phyloP scores from a whole-genome alignment of 2,888 invertebrate species.

The Pocota personata region DNA sequence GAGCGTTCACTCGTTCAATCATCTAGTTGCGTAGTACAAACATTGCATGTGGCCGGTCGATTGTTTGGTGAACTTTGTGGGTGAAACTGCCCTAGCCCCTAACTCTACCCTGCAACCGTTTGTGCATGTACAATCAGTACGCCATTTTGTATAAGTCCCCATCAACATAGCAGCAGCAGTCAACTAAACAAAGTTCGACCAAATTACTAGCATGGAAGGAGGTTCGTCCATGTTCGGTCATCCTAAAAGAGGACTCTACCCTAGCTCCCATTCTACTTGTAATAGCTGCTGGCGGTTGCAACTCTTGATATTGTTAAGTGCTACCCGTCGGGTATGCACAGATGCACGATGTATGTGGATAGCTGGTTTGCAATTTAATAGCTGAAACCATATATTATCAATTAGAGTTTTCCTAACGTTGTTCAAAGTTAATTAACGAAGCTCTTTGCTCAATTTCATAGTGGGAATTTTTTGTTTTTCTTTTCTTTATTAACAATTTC shows the following conservation, averaged over 20 bases:
- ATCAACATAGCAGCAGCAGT: constrained; percentile 11
- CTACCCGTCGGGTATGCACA: constrained; percentile 7
- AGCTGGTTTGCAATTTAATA: constrained; percentile 33
- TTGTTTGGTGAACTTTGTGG: constrained; percentile 53
- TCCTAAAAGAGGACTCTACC: constrained; percentile 14
- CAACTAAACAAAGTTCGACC: constrained; percentile 45
- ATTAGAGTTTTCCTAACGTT: constrained; percentile 57
- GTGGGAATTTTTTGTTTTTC: neutral
- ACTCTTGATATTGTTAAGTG: constrained; percentile 35
- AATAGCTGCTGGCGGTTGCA: constrained; percentile 28
- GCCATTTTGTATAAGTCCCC: constrained; percentile 14
- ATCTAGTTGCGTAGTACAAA: constrained; percentile 19
- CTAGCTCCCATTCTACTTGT: neutral
- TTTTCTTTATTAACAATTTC: neutral
- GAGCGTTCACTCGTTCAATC: constrained; percentile 13
- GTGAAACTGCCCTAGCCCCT: constrained; percentile 3
- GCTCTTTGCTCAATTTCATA: constrained; percentile 36
- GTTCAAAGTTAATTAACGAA: constrained; percentile 52
- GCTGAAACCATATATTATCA: constrained; percentile 45
- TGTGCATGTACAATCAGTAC: constrained; percentile 26
- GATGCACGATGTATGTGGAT: constrained; percentile 7
- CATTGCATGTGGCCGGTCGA: constrained; percentile 27
- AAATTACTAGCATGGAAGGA: constrained; percentile 38
- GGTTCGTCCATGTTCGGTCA: constrained; percentile 11
- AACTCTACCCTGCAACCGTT: constrained; percentile 3